Conservation (phyloP, 2,888 invertebrate species). For the Sericinus montela region DNA sequence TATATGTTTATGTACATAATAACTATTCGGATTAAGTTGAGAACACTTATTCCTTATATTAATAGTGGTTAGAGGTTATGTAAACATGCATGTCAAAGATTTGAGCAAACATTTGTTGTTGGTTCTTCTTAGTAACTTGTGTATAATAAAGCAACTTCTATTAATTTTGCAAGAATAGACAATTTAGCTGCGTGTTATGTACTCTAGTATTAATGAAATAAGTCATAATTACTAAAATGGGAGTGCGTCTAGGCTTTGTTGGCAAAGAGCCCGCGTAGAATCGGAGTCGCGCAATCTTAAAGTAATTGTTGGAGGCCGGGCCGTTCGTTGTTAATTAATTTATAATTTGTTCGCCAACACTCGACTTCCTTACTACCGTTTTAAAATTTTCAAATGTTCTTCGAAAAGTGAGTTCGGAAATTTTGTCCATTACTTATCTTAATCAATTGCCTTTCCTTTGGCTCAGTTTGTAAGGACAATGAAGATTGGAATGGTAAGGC, state of each 20-base stretch:
- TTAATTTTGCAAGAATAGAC: constrained; percentile 13
- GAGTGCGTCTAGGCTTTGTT: constrained; percentile 41
- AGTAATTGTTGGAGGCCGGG: constrained; percentile 54
- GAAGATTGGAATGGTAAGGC: not conserved
- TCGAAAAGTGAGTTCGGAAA: constrained; percentile 5
- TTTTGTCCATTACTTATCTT: not conserved
- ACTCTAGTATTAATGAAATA: constrained; percentile 44
- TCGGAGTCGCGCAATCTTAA: constrained; percentile 54
- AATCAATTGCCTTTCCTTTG: not conserved
- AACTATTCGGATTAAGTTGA: no score
- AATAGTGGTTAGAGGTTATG: no score
- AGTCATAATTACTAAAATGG: constrained; percentile 61
- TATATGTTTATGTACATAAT: no score
- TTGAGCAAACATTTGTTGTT: not conserved
- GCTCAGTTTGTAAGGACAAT: not conserved
- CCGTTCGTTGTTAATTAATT: constrained; percentile 67
- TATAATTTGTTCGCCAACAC: constrained; percentile 61
- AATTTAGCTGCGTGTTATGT: constrained; percentile 22
- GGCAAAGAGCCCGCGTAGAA: constrained; percentile 55
- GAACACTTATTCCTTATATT: no score
- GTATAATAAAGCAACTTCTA: not conserved
- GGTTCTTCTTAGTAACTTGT: not conserved
- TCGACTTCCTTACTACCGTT: constrained; percentile 38
- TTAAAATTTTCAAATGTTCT: constrained; percentile 34
- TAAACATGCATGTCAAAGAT: not conserved